Evolutionary conservation across 2,888 invertebrate genomes (phyloP).

Genomic region (Alentia gelatinosa): DNA sequence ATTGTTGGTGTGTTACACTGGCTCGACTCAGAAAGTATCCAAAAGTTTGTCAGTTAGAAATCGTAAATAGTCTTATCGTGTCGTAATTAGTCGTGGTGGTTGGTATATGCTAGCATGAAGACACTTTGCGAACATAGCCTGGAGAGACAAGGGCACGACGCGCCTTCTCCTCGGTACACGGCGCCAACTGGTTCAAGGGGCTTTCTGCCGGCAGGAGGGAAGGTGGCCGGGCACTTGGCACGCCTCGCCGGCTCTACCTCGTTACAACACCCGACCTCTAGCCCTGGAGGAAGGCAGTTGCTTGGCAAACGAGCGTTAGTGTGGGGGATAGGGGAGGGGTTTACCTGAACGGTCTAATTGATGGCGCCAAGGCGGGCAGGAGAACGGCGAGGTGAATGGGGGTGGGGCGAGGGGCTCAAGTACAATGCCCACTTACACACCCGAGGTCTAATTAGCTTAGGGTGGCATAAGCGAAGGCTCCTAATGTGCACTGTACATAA

Average conservation of each 20-base stretch:
- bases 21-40: too few relatives aligned
- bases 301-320: neutral
- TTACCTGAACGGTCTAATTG: neutral
- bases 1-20: too few relatives aligned
- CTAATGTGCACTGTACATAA: neutral
- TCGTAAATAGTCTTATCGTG: neutral
- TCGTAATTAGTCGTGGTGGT: neutral
- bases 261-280: neutral
- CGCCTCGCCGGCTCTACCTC: neutral
- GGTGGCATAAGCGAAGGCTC: neutral
- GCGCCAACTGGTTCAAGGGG: neutral
- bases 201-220: neutral
- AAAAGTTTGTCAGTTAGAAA: neutral
- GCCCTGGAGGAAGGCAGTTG: neutral
- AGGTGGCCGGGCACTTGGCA: neutral
- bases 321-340: neutral
- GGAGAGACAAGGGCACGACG: neutral
- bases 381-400: neutral
- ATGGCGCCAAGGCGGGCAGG: neutral
- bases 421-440: neutral
- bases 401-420: neutral
- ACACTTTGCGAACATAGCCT: neutral
- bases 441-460: neutral
- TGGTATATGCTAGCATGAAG: neutral
- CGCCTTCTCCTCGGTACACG: neutral